phyloP scores from a whole-genome alignment of 2,888 invertebrate species.

The Plebejus anna region DNA sequence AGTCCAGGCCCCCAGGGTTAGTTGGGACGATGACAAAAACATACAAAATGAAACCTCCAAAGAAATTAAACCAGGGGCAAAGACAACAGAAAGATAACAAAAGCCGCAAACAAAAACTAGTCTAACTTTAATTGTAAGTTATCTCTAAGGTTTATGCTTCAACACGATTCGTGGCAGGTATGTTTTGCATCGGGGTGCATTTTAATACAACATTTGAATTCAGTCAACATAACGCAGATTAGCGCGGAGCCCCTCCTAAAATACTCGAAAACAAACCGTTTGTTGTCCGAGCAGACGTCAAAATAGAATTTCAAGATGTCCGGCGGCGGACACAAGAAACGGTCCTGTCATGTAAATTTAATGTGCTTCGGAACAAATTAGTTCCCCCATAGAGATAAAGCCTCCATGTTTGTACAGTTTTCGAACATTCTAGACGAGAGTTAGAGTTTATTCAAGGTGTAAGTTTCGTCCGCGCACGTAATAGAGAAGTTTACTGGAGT shows the following conservation, averaged over 20 bases:
- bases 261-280: slow-evolving; percentile 7
- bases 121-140: slow-evolving; percentile 1
- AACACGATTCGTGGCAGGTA: slow-evolving; percentile 40
- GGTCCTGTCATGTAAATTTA: slow-evolving; percentile 59
- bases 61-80: background rate
- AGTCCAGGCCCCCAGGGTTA: background rate
- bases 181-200: slow-evolving; percentile 60
- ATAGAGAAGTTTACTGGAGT: slow-evolving; percentile 61
- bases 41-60: background rate
- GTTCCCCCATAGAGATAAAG: slow-evolving; percentile 57
- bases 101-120: background rate
- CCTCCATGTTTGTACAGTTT: slow-evolving; percentile 60
- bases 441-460: slow-evolving; percentile 58
- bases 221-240: slow-evolving; percentile 22
- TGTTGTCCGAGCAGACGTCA: background rate
- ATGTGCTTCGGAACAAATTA: slow-evolving; percentile 58
- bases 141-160: slow-evolving; percentile 14
- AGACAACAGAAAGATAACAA: background rate
- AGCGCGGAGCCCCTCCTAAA: background rate
- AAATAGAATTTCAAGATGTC: background rate
- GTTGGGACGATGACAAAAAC: background rate
- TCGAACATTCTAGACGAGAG: slow-evolving; percentile 56
- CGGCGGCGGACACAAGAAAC: slow-evolving; percentile 44
- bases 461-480: slow-evolving; percentile 57
- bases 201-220: slow-evolving; percentile 44